Evolutionary conservation across 2,113 vertebrate species (phyloP).

Genomic region (Danionella cerebrum): DNA sequence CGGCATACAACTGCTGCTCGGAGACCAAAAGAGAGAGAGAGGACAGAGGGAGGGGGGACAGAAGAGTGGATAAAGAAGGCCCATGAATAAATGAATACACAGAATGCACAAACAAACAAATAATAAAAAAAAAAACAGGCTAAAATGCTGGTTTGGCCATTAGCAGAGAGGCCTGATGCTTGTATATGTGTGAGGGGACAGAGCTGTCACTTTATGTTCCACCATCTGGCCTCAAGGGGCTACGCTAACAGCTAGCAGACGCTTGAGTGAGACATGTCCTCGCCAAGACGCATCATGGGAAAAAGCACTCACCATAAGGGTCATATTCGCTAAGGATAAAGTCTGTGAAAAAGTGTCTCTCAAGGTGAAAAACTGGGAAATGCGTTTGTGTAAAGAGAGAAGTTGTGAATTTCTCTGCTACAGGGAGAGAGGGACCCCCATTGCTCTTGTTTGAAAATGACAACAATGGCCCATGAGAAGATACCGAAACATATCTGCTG

Average conservation of each 20-base stretch:
- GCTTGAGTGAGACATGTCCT: conserved; percentile 56
- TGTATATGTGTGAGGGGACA: conserved; percentile 38
- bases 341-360: conserved; percentile 8
- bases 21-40: conserved; percentile 36
- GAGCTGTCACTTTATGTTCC: conserved; percentile 47
- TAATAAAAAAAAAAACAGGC: conserved; percentile 51
- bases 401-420: conserved; percentile 37
- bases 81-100: conserved; percentile 63
- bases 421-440: conserved; percentile 22
- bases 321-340: conserved; percentile 45
- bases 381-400: conserved; percentile 7
- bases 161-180: conserved; percentile 51
- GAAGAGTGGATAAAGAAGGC: conserved; percentile 7
- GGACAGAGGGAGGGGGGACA: conserved; percentile 26
- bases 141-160: conserved; percentile 68
- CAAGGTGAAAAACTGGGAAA: conserved; percentile 36
- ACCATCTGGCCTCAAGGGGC: conserved; percentile 54
- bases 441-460: not conserved
- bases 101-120: conserved; percentile 54
- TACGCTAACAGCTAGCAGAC: conserved; percentile 59
- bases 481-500: conserved; percentile 25
- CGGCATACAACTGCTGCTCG: conserved; percentile 91
- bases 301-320: conserved; percentile 36
- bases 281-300: conserved; percentile 61
- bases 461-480: conserved; percentile 32